Evolutionary conservation across 2,888 invertebrate species (phyloP).

Genomic region (Dione vanillae): DNA sequence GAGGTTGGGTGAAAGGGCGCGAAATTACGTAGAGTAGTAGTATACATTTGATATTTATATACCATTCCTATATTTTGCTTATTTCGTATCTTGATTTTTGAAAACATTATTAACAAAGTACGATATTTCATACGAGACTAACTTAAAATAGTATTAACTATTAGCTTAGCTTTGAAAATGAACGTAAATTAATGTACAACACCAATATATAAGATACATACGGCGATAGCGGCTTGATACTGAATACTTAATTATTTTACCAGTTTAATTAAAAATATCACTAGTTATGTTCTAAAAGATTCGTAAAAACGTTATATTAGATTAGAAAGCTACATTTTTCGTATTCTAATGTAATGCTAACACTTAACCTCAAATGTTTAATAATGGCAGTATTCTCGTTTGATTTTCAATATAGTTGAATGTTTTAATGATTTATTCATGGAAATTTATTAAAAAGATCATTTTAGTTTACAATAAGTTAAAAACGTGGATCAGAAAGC

Average conservation of each 20-base stretch:
- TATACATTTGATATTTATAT: slow-evolving; percentile 37
- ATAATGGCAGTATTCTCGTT: slow-evolving; percentile 29
- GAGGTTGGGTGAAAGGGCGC: slow-evolving; percentile 78
- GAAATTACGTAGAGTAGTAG: slow-evolving; percentile 70
- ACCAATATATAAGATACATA: slow-evolving; percentile 27
- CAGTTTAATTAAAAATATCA: neutral
- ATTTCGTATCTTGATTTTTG: neutral
- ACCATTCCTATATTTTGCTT: slow-evolving; percentile 27
- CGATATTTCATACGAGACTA: neutral
- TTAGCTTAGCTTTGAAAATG: slow-evolving; percentile 1
- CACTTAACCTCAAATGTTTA: slow-evolving; percentile 75
- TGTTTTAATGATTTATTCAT: slow-evolving; percentile 6
- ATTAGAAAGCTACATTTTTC: slow-evolving; percentile 33
- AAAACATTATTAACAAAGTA: neutral
- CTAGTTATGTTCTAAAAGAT: neutral
- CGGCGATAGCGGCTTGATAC: slow-evolving; percentile 34
- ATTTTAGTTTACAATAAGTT: slow-evolving; percentile 47
- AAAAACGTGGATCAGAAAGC: slow-evolving; percentile 75
- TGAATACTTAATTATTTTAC: slow-evolving; percentile 9
- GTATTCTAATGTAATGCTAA: slow-evolving; percentile 42
- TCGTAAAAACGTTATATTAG: slow-evolving; percentile 3
- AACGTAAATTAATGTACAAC: slow-evolving; percentile 12
- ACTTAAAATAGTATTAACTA: neutral
- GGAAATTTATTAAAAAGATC: slow-evolving; percentile 23
- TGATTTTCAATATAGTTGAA: slow-evolving; percentile 18